Evolutionary conservation across 2,113 vertebrate genomes (phyloP).

Genomic region (Heteronetta atricapilla): DNA sequence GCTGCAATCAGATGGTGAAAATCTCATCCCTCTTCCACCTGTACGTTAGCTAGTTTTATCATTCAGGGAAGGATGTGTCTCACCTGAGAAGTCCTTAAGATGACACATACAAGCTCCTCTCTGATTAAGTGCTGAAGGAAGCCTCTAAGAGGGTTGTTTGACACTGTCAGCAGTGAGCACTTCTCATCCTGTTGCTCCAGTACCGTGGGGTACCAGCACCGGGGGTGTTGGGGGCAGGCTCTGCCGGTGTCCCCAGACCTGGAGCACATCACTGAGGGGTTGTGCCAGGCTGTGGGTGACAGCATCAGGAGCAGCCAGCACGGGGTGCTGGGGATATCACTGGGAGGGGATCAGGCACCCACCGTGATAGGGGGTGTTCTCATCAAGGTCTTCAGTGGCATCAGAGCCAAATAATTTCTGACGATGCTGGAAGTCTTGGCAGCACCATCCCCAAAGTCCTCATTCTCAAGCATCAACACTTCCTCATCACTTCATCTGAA

Average conservation of each 20-base stretch:
- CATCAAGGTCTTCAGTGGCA: neutral
- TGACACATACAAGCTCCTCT: constrained; percentile 19
- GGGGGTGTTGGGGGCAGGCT: neutral
- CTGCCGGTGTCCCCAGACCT: neutral
- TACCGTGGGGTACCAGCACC: rapidly evolving
- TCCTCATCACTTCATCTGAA: neutral
- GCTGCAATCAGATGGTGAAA: neutral
- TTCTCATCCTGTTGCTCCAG: neutral
- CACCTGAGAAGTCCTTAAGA: constrained; percentile 54
- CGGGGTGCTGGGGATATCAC: rapidly evolving
- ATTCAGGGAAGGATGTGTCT: neutral
- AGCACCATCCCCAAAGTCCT: neutral
- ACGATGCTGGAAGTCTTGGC: neutral
- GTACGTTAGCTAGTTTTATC: neutral
- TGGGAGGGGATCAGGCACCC: neutral
- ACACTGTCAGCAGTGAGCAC: rapidly evolving
- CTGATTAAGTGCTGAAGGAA: constrained; percentile 47
- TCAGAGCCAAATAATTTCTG: neutral
- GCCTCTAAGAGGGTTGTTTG: neutral
- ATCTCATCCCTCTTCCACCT: neutral
- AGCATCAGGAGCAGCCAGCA: neutral
- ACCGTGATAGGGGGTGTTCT: neutral
- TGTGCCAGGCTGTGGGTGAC: neutral
- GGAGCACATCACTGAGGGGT: neutral
- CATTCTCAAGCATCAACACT: neutral